phyloP scores from a whole-genome alignment of 2,888 invertebrate species.

The Pandemis corylana region DNA sequence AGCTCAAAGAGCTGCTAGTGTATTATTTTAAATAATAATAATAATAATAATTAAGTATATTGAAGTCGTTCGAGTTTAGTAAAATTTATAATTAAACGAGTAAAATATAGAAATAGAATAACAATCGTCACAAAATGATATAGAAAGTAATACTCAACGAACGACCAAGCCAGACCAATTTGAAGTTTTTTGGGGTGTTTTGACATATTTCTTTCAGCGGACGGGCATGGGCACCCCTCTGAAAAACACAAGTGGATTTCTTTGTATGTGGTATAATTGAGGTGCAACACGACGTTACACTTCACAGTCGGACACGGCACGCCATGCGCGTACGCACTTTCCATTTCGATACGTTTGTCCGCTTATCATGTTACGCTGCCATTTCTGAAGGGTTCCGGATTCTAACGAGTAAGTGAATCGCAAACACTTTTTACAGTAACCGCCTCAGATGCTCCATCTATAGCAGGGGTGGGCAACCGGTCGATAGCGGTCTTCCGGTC shows the following conservation, averaged over 20 bases:
- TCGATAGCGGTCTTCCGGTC: too few species aligned
- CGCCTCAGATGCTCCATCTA: too few species aligned
- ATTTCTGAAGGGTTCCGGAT: slow-evolving; percentile 44
- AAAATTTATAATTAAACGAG: too few species aligned
- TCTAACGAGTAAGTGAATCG: slow-evolving; percentile 17
- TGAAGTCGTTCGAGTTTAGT: too few species aligned
- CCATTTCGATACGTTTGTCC: slow-evolving; percentile 60
- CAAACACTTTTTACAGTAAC: neutral
- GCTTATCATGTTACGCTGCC: slow-evolving; percentile 48
- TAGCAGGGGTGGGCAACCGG: too few species aligned
- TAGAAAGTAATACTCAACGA: neutral
- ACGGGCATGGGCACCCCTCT: neutral
- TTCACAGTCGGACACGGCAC: slow-evolving; percentile 20
- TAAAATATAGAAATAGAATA: too few species aligned
- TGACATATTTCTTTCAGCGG: neutral
- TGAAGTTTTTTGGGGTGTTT: neutral
- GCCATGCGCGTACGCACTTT: slow-evolving; percentile 59
- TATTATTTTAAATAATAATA: too few species aligned
- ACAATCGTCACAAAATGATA: too few species aligned
- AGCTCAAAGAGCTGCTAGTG: too few species aligned
- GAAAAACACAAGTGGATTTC: slow-evolving; percentile 1
- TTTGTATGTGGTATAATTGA: slow-evolving; percentile 2
- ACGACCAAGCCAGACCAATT: neutral
- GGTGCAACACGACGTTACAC: slow-evolving; percentile 13
- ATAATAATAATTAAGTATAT: too few species aligned